Percentiles rank a stretch among this genome's conserved stretches.
These are phyloP conservation scores for Orius laevigatus DNA, from an alignment of 1,140 invertebrate species.

Conservation along the genomic window DNA sequence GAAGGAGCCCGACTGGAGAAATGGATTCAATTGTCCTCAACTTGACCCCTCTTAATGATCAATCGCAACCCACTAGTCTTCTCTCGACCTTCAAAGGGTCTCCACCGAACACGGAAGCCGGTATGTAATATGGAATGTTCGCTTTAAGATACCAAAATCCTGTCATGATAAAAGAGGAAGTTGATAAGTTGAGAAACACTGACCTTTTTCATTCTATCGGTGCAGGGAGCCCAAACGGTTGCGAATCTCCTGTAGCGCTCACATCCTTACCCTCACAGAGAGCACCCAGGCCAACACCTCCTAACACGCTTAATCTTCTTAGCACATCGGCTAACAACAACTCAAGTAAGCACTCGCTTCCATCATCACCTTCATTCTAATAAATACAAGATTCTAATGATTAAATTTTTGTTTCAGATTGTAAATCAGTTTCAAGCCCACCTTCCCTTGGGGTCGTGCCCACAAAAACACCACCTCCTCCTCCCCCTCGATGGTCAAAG, in stretches of 20 bases:
- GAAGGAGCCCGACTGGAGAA: slow-evolving; percentile 27
- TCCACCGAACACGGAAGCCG: background rate
- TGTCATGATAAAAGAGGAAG: background rate
- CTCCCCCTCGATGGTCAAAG: slow-evolving; percentile 38
- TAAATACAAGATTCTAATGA: background rate
- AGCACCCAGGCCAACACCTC: slow-evolving; percentile 58
- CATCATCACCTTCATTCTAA: background rate
- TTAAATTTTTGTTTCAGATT: slow-evolving; percentile 6
- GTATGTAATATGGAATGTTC: background rate
- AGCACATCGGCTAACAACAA: slow-evolving; percentile 12
- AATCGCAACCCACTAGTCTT: slow-evolving; percentile 19
- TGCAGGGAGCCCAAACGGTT: slow-evolving; percentile 14
- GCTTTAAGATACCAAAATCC: background rate
- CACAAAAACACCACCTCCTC: slow-evolving; percentile 43
- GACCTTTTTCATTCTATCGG: slow-evolving; percentile 1
- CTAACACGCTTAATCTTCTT: slow-evolving; percentile 59
- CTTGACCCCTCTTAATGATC: slow-evolving; percentile 43
- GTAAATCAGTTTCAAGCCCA: slow-evolving; percentile 13
- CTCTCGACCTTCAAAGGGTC: slow-evolving; percentile 41
- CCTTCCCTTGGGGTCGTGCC: slow-evolving; percentile 10
- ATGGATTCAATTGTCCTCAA: slow-evolving; percentile 57
- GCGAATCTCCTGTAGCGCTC: slow-evolving; percentile 7
- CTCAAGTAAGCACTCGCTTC: slow-evolving; percentile 11
- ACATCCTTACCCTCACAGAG: slow-evolving; percentile 23
- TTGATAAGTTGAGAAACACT: background rate